A percentile compares a stretch with the other conserved stretches of the same genome.
These are phyloP conservation scores for Menura novaehollandiae DNA, from an alignment of 2,113 vertebrate genomes.

Conservation along the genomic window DNA sequence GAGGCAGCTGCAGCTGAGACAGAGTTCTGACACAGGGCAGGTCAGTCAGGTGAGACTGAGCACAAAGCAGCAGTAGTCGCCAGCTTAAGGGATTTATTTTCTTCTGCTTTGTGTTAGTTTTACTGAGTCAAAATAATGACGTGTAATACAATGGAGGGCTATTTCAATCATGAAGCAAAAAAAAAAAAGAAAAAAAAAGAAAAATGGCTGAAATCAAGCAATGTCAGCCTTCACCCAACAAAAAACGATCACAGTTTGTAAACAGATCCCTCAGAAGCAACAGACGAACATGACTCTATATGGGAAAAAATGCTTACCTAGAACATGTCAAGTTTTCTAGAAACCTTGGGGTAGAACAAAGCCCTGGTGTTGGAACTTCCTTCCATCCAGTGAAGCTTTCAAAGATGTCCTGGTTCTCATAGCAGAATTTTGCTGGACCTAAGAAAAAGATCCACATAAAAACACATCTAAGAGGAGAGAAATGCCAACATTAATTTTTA, in stretches of 20 bases:
- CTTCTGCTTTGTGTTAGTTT: background rate
- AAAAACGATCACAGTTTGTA: background rate
- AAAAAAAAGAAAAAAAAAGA: background rate
- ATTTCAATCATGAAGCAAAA: background rate
- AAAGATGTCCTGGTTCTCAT: background rate
- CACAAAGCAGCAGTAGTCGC: background rate
- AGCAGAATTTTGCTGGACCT: background rate
- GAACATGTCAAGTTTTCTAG: background rate
- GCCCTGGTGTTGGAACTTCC: background rate
- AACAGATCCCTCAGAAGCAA: background rate
- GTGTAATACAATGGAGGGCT: background rate
- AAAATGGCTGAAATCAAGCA: background rate
- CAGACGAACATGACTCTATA: background rate
- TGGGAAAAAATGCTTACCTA: background rate
- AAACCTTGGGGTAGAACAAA: background rate
- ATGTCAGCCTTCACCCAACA: background rate
- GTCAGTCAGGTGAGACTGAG: background rate
- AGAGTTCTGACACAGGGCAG: background rate
- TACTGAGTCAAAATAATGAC: background rate
- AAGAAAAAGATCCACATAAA: background rate
- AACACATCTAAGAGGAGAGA: background rate
- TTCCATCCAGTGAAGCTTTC: background rate
- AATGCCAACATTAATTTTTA: background rate
- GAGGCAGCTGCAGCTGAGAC: background rate
- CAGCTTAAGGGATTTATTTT: background rate